Base-by-base conservation (phyloP, 92 coral and sea anemone species). In the Palythoa caribaeorum region DNA sequence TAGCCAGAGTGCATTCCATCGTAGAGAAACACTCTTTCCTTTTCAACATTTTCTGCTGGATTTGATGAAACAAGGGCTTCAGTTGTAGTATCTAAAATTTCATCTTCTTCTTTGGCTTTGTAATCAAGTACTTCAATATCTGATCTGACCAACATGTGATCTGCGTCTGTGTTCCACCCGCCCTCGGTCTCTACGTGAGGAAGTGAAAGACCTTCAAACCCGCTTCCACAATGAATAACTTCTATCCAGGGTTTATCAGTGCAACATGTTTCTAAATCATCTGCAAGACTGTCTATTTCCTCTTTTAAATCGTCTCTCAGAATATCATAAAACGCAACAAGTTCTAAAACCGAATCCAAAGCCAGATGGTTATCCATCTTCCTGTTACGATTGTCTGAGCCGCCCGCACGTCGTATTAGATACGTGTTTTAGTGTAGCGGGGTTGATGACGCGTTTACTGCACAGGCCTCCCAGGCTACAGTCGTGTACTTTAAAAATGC, bases 121-220 rank as follows among this genome's bases (percentile, higher is more conserved):
- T 21, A 76, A 55, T 90, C 88, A n/a, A 63, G 79, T 63, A 94
- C 78, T 79, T 90, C 71, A 15, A 87, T 21, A 88, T 92, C 93
- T 21, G 89, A 92, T 87, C 93, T 92, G 14, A 94, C 88, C 28
- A 94, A 71, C 96, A 94, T 94, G 5, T 94, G 96, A 80, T 94
- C 96, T 9, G 96, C 96, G 78, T 94, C 96, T 0, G 96, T 94
- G 52, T 92, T 94, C 96, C 96, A 94, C 19, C 53, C 16, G 35
- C 48, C 71, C 5, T n/a, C 57, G n/a, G 17, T 57, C 5, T 87
- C 92, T 13, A 92, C 79, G 80, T 94, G 94, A 39, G 96, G 96
- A 55, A 94, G 92, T 55, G 90, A 90, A 59, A 94, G 96, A 1
- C 93, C 88, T 51, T 94, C 96, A 44, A 92, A 92, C 3, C 93